Evolutionary conservation across 2,113 vertebrate species (phyloP), one percentile per base, ranked within the genome.

Genomic region (Orthonyx spaldingii): DNA sequence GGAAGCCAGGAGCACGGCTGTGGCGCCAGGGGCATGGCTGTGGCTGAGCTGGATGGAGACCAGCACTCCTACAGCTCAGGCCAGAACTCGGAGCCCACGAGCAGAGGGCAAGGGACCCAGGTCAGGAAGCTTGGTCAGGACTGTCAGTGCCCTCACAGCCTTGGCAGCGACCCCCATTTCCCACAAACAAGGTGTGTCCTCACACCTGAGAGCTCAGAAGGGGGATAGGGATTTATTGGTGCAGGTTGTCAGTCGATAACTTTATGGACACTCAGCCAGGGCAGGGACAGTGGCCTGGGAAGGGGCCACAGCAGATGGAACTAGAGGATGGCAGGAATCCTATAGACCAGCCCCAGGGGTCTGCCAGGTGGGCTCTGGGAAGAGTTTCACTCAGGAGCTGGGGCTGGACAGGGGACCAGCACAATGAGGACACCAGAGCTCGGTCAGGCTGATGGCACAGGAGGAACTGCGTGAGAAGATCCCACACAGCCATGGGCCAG

Each of bases 1-100:
- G 59, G n/a, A 61, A 60, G 33, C 7, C 16, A 37, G 11, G 14
- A 3, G 7, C 19, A 28, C 0, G 0, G 44, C 57, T 41, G 26
- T 28, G 32, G 11, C 80, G n/a, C n/a, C n/a, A n/a, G n/a, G n/a
- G n/a, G n/a, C n/a, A n/a, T n/a, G n/a, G n/a, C n/a, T n/a, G n/a
- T n/a, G n/a, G n/a, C n/a, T 69, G 83, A 69, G 26, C 26, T 81
- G 68, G 44, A 19, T 61, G 23, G n/a, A 35, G 35, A 60, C 4
- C 44, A 50, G 9, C 39, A 35, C 6, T 68, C 33, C 33, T 41
- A 8, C 19, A 55, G 33, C 10, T 49, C 53, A 3, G 32, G 18
- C 39, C 60, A 44, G 44, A 63, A 63, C 42, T 16, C 68, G 50
- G 47, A 83, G 41, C 30, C 16, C n/a, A 20, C 0, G 0, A 11